A percentile compares a stretch with the other conserved stretches of the same genome.
phyloP scores from a whole-genome alignment of 2,888 invertebrate species.

The Drosophila lacicola region DNA sequence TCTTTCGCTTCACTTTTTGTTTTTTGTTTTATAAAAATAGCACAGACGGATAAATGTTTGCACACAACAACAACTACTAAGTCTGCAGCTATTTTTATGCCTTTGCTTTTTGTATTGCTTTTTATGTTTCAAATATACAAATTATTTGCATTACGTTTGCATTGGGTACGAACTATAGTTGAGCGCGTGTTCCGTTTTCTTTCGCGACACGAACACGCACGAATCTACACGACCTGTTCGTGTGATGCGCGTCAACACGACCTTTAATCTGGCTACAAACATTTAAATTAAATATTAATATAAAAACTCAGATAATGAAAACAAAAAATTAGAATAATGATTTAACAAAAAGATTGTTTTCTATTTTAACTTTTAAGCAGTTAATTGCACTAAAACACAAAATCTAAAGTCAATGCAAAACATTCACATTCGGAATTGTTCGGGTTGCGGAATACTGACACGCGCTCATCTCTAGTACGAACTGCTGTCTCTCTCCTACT shows the following conservation, averaged over 20 bases:
- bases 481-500: neutral
- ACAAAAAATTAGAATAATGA: too few relatives aligned
- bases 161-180: neutral
- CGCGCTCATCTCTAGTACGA: neutral
- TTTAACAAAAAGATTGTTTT: too few relatives aligned
- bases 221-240: too few relatives aligned
- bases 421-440: too few relatives aligned
- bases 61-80: constrained; percentile 50
- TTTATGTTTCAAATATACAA: constrained; percentile 36
- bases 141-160: constrained; percentile 46
- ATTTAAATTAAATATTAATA: too few relatives aligned
- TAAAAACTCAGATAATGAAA: too few relatives aligned
- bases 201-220: neutral
- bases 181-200: neutral
- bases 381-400: neutral
- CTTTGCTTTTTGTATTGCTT: constrained; percentile 18
- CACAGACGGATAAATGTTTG: constrained; percentile 78
- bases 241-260: neutral
- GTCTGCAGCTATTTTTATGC: constrained; percentile 38
- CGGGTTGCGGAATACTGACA: too few relatives aligned
- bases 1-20: constrained; percentile 57
- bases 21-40: constrained; percentile 68
- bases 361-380: too few relatives aligned
- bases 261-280: too few relatives aligned
- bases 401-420: neutral